phyloP scores from a whole-genome alignment of 2,113 vertebrate species.

The Dermatemys mawii region DNA sequence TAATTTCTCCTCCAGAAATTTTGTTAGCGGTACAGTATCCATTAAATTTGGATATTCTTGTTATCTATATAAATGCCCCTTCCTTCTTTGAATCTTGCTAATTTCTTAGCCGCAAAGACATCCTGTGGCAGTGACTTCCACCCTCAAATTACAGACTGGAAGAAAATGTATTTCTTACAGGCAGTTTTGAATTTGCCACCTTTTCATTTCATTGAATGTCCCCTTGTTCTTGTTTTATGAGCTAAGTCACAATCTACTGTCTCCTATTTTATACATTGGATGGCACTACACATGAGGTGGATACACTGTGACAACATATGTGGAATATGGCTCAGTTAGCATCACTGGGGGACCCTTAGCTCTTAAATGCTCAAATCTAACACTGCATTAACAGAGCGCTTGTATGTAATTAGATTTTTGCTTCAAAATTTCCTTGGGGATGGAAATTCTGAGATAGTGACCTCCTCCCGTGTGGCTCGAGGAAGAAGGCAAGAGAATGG shows the following conservation, averaged over 20 bases:
- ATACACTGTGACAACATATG: neutral
- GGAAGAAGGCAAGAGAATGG: neutral
- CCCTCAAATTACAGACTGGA: neutral
- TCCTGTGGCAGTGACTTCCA: neutral
- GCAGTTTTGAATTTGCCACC: neutral
- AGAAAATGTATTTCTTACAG: constrained; percentile 12
- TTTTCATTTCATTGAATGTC: neutral
- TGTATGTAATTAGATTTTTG: neutral
- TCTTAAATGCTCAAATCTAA: neutral
- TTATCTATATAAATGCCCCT: neutral
- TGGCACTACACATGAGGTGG: neutral
- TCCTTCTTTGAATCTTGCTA: neutral
- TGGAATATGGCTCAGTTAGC: neutral
- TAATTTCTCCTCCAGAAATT: too few relatives aligned
- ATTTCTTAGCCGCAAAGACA: neutral
- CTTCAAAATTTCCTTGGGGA: constrained; percentile 9
- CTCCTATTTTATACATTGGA: neutral
- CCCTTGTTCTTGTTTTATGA: too few relatives aligned
- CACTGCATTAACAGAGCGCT: constrained; percentile 5
- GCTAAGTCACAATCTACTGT: too few relatives aligned
- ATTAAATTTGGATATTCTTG: neutral
- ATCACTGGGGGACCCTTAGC: neutral
- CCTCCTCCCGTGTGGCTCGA: neutral
- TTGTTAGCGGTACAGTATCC: too few relatives aligned
- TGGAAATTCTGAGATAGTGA: neutral